Evolutionary conservation across 2,797 vertebrate species (phyloP), one percentile per base, ranked within the genome.

Genomic region (Heterohyrax brucei): DNA sequence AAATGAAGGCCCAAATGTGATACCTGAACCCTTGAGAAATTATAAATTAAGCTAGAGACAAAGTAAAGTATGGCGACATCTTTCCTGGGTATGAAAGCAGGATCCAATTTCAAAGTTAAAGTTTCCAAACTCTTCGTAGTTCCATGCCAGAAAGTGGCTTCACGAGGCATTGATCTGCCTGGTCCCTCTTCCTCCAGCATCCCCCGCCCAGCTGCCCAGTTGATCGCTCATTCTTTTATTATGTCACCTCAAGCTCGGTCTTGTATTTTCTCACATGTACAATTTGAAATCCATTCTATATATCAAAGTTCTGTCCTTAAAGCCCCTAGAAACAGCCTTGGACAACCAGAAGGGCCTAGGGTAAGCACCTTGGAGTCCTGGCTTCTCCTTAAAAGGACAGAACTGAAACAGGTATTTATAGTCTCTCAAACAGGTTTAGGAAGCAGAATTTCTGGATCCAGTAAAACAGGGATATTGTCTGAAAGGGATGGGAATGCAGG

Each of bases 381-480:
- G 16, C 61, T 77, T 70, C 68, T 28, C 8, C n/a, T 56, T 39
- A 48, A 22, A 18, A 9, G 33, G 48, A 91, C 22, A 83, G 56
- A 77, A 13, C 18, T 48, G 44, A 82, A 72, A 72, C 30, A 53
- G 12, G 3, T 72, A 61, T 82, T 1, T 61, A 21, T 21, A 90
- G 50, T 86, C 10, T 62, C 68, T 56, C 2, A 26, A 91, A 82
- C 3, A 77, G 78, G 4, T 3, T 59, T 0, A 5, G 46, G 10
- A 33, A 83, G 82, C 76, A 91, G 50, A 22, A 64, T 78, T 50
- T 87, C 53, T 78, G 53, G 53, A 78, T 56, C 28, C 46, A 78
- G 3, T 59, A 6, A 33, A 19, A 22, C 13, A 59, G 62, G 5
- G 72, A 64, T 16, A 33, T 1, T 21, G n/a, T 72, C 16, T 90